Evolutionary conservation across 2,797 vertebrate species (phyloP).

Genomic region (Eurystomus glaucurus): DNA sequence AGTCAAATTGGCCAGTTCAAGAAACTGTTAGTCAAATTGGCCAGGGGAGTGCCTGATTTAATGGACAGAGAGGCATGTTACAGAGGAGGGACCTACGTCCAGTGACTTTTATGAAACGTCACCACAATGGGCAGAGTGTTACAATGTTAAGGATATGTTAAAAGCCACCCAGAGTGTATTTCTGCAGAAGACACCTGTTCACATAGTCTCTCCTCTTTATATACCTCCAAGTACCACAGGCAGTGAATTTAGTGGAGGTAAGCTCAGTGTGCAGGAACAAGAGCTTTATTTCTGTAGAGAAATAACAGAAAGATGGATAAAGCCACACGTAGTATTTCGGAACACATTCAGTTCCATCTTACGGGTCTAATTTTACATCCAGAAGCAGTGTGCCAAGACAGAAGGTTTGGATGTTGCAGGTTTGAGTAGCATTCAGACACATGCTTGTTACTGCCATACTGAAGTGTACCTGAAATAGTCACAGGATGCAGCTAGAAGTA

Average conservation of each 20-base stretch:
- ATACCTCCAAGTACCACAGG: neutral
- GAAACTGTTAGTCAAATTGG: neutral
- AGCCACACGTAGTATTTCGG: neutral
- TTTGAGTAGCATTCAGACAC: neutral
- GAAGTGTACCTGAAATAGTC: conserved; percentile 94
- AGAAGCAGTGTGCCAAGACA: neutral
- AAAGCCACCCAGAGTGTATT: conserved; percentile 1
- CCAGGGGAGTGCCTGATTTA: neutral
- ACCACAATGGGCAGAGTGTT: neutral
- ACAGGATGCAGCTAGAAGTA: conserved; percentile 95
- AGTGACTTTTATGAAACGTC: neutral
- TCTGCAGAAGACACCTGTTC: neutral
- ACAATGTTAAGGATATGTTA: neutral
- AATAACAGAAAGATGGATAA: neutral
- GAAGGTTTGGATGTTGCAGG: neutral
- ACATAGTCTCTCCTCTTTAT: neutral
- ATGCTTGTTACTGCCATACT: neutral
- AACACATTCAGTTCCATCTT: neutral
- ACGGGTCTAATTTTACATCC: neutral
- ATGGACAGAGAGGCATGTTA: neutral
- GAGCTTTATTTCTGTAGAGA: conserved; percentile 47
- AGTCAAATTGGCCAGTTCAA: neutral
- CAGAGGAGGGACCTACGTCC: neutral
- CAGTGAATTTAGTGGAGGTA: conserved; percentile 34
- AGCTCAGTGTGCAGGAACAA: conserved; percentile 13